A percentile compares a stretch with the other conserved stretches of the same genome.
These are phyloP conservation scores for Heptranchias perlo DNA, from an alignment of 2,113 vertebrate species.

Conservation along the genomic window DNA sequence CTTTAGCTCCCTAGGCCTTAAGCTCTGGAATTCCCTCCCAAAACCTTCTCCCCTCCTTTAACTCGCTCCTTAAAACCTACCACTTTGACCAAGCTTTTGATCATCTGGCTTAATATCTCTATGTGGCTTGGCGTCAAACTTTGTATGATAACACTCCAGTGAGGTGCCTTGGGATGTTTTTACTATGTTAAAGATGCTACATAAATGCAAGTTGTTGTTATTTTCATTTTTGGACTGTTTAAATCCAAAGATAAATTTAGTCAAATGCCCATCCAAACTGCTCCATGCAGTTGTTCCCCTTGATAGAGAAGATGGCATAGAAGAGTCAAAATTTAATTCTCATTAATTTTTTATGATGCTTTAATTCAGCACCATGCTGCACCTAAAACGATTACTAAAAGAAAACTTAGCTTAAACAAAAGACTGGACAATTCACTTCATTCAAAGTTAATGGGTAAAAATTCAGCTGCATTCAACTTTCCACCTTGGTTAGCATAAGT, in stretches of 20 bases:
- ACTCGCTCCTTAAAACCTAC: too few species aligned
- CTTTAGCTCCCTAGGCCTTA: too few species aligned
- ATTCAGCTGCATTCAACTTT: background rate
- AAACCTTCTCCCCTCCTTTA: too few species aligned
- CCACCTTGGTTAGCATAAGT: background rate
- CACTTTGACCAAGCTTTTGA: too few species aligned
- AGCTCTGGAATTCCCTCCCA: too few species aligned
- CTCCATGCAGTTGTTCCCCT: background rate
- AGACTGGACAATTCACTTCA: background rate
- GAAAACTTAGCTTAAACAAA: background rate
- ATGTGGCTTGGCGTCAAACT: too few species aligned
- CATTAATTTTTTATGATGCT: background rate
- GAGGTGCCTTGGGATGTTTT: too few species aligned
- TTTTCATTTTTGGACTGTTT: background rate
- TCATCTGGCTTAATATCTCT: too few species aligned
- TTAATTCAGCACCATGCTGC: background rate
- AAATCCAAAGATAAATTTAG: background rate
- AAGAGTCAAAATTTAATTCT: background rate
- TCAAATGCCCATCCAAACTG: background rate
- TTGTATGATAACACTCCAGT: too few species aligned
- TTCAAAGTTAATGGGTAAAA: background rate
- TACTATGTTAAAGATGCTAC: too few species aligned
- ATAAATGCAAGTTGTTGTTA: too few species aligned
- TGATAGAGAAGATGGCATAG: background rate
- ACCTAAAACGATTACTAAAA: background rate